Base-by-base conservation (phyloP, 2,113 vertebrate genomes). In the Nyctibius bracteatus region DNA sequence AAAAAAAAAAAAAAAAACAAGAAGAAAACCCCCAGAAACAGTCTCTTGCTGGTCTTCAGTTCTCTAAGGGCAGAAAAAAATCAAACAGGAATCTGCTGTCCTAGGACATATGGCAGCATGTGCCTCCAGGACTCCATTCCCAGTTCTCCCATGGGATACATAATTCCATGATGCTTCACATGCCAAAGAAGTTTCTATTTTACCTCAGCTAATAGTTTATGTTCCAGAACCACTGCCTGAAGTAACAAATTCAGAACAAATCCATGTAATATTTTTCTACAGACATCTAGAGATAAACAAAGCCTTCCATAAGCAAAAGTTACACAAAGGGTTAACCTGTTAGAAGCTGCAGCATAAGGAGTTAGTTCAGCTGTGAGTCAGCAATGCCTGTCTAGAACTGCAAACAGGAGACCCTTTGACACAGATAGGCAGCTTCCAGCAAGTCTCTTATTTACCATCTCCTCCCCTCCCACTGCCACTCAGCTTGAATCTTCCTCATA, bases 361-460 rank as follows among this genome's bases (percentile, higher is more conserved):
- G 85, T 87, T 43, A 62, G 37, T 92, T 82, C 30, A 86, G 81
- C 72, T 95, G 84, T 96, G 96, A 97, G 88, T 97, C 96, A 97
- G 92, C 96, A 97, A 52, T 70, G 93, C 92, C 82, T 94, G 95
- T 86, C 81, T 46, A 75, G 79, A 96, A 70, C 86, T 95, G 96
- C 67, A 58, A 95, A 93, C 67, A 71, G 75, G 72, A 96, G 83
- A 95, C 72, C 75, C 86, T 95, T 96, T 92, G 82, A 95, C 91
- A 96, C 85, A 95, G 66, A 92, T 33, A 86, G 33, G 73, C 84
- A 88, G 67, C 75, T 94, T 87, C 86, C 80, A 95, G 91, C 91
- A 91, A 73, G 89, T 71, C 87, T 91, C 71, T 39, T 73, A 28
- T 58, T 91, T 92, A 94, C 87, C 73, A 73, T 75, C 86, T 86